Base-by-base conservation (phyloP, 2,113 vertebrate genomes). In the Neotragus moschatus region DNA sequence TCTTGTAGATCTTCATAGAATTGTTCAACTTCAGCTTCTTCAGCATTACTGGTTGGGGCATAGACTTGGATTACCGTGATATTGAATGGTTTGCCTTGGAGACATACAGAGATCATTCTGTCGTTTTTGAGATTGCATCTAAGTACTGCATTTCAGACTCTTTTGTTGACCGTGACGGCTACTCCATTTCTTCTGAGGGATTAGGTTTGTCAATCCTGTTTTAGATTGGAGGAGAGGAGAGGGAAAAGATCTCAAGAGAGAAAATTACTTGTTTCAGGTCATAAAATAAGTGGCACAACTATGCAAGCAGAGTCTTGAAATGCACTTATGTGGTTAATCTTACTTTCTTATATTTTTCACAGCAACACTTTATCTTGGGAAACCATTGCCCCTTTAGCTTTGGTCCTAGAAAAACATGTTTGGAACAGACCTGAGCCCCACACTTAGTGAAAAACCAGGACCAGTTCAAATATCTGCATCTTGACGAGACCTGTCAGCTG, bases 401-500 rank as follows among this genome's bases (percentile, higher is more conserved):
- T 45, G n/a, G 7, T n/a, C 8, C 7, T 55, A 26, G 15, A 87
- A 23, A 63, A 15, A 79, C 14, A 23, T 13, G 3, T 13, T 53
- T 47, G 53, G 7, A 81, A 75, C 36, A 66, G 15, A 53, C 5
- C 10, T 51, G 23, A 85, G 19, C 7, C 8, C 3, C 13, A 12
- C 1, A 1, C 6, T 12, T 23, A 75, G 2, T 2, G 1, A 84
- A 43, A 61, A 82, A 39, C 30, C 49, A 85, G 93, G 21, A 6
- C 21, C 3, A 11, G 21, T 10, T 91, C 39, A 87, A 36, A 3
- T 33, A 30, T 0, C 8, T 1, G 0, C 3, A 28, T 75, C n/a
- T 56, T 92, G 28, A 92, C 61, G n/a, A 49, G 8, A 77, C 45
- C 21, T 33, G 5, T 12, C 2, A 26, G 13, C 4, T 43, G 21